Evolutionary conservation across 2,113 vertebrate genomes (phyloP).

Genomic region (Dissostichus mawsoni): DNA sequence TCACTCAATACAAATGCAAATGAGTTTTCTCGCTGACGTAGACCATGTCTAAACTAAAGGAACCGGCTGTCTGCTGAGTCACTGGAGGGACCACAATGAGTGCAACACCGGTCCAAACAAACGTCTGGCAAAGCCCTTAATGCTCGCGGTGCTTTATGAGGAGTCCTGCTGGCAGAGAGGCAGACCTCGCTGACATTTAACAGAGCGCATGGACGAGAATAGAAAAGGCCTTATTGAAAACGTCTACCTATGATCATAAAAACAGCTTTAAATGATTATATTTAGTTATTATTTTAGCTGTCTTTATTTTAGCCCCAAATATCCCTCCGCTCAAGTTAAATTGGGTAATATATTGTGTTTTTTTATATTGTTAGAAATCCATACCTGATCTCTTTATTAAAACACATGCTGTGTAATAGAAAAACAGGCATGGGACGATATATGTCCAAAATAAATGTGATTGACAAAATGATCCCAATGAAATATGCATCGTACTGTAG

Average conservation of each 20-base stretch:
- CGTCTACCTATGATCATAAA: background rate
- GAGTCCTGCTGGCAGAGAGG: slow-evolving; percentile 22
- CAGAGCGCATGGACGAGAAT: background rate
- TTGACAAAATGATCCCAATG: no score
- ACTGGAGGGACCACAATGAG: slow-evolving; percentile 25
- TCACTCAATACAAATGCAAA: slow-evolving; percentile 61
- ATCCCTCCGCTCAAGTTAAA: background rate
- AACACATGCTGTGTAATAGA: background rate
- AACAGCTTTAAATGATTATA: background rate
- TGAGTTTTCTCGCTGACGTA: slow-evolving; percentile 37
- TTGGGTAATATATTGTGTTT: no score
- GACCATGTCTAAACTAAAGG: slow-evolving; percentile 25
- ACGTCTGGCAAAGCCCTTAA: slow-evolving; percentile 37
- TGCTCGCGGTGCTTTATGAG: slow-evolving; percentile 16
- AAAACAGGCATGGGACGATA: no score
- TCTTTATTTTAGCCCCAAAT: background rate
- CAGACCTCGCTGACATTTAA: background rate
- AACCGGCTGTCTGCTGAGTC: slow-evolving; percentile 52
- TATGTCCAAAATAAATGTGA: no score
- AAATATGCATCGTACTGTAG: no score
- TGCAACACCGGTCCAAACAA: slow-evolving; percentile 20
- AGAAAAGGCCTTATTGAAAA: slow-evolving; percentile 3
- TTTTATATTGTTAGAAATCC: no score
- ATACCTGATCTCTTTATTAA: background rate
- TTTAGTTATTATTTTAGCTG: background rate